Conservation (phyloP, 2,888 invertebrate genomes). For the Drosophila helvetica region DNA sequence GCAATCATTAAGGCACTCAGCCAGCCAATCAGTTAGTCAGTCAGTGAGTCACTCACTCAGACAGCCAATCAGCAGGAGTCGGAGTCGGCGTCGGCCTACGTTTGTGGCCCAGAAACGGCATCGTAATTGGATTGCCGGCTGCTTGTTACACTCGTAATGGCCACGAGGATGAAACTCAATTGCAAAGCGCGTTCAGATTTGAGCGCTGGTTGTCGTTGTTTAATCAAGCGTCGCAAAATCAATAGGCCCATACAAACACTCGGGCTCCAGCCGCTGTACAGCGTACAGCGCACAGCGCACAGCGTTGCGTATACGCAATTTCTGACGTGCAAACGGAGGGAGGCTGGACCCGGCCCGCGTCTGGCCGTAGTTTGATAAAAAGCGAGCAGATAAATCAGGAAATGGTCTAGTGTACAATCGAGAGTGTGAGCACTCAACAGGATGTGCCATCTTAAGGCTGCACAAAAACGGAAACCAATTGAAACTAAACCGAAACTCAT, state of each 20-base stretch:
- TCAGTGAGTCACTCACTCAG: constrained; percentile 38
- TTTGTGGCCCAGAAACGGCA: constrained; percentile 46
- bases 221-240: constrained; percentile 66
- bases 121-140: constrained; percentile 61
- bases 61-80: constrained; percentile 24
- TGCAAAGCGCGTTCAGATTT: constrained; percentile 44
- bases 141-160: constrained; percentile 45
- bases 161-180: constrained; percentile 45
- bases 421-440: constrained; percentile 32
- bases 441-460: constrained; percentile 1
- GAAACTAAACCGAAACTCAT: constrained; percentile 39
- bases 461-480: constrained; percentile 16
- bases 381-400: constrained; percentile 36
- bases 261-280: constrained; percentile 7
- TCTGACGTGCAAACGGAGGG: constrained; percentile 12
- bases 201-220: constrained; percentile 34
- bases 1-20: constrained; percentile 49
- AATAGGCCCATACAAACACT: constrained; percentile 50
- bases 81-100: constrained; percentile 1
- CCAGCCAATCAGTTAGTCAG: constrained; percentile 43
- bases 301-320: constrained; percentile 51
- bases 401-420: neutral
- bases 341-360: neutral
- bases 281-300: neutral
- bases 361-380: constrained; percentile 33